These are phyloP conservation scores for Decapterus maruadsi DNA, from an alignment of 2,797 vertebrate species.

Conservation along the genomic window DNA sequence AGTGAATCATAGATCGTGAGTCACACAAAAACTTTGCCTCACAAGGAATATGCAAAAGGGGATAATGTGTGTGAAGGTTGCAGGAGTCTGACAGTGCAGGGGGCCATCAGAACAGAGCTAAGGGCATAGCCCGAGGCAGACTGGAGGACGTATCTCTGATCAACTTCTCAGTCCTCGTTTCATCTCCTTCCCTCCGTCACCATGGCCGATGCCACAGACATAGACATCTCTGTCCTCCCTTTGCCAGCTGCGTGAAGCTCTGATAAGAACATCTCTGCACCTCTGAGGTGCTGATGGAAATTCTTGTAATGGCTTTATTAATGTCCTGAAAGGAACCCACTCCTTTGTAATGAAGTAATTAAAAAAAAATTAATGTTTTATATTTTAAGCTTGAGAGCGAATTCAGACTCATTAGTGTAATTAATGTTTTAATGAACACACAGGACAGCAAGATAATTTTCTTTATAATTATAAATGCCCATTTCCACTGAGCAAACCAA, in stretches of 20 bases:
- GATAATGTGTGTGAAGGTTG: conserved; percentile 49
- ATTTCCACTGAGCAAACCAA: conserved; percentile 23
- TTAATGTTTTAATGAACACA: conserved; percentile 60
- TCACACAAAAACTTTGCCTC: conserved; percentile 17
- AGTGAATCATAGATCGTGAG: conserved; percentile 4
- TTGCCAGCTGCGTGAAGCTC: conserved; percentile 40
- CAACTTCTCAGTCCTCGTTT: conserved; percentile 67
- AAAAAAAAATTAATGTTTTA: conserved; percentile 37
- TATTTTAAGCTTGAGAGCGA: conserved; percentile 28
- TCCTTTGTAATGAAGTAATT: conserved; percentile 47
- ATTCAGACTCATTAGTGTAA: conserved; percentile 49
- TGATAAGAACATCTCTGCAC: conserved; percentile 57
- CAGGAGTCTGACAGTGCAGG: conserved; percentile 33
- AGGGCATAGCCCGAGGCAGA: conserved; percentile 66
- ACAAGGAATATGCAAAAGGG: conserved; percentile 25
- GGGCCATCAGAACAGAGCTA: conserved; percentile 54
- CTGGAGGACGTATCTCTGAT: conserved; percentile 65
- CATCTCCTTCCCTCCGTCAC: conserved; percentile 48
- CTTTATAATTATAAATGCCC: conserved; percentile 37
- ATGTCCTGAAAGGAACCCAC: conserved; percentile 46
- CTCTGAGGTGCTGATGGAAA: conserved; percentile 50
- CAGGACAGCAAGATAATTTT: conserved; percentile 42
- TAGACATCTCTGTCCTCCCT: conserved; percentile 58
- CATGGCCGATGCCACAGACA: conserved; percentile 38
- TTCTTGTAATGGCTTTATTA: conserved; percentile 67